phyloP scores from a whole-genome alignment of 2,888 invertebrate species.

The Troglohyphantes excavatus region DNA sequence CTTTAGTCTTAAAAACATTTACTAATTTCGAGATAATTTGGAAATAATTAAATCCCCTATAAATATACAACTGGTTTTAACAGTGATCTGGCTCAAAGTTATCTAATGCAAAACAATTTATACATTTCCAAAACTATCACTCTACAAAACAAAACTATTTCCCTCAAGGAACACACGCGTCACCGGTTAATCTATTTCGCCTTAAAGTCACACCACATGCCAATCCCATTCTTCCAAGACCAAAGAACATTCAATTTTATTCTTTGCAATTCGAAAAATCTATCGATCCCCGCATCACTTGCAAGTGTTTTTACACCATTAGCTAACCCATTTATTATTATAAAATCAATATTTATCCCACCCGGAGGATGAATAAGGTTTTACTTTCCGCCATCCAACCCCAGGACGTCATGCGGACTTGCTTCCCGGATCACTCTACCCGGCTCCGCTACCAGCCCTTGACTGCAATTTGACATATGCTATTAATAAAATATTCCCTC shows the following conservation, averaged over 20 bases:
- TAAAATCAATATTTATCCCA: conserved; percentile 70
- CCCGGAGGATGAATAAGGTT: conserved; percentile 60
- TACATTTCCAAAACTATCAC: too few species aligned
- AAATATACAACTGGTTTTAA: too few species aligned
- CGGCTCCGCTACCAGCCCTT: conserved; percentile 71
- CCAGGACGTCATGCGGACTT: conserved; percentile 41
- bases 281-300: conserved; percentile 56
- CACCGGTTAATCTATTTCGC: neutral
- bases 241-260: neutral
- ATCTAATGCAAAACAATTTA: too few species aligned
- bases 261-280: conserved; percentile 44
- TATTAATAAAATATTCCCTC: conserved; percentile 77
- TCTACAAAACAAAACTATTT: too few species aligned
- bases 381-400: conserved; percentile 35
- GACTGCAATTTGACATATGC: conserved; percentile 76
- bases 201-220: neutral
- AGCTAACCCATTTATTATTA: conserved; percentile 69
- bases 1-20: too few species aligned
- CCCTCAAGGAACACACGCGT: too few species aligned
- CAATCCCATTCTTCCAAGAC: neutral
- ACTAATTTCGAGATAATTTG: too few species aligned
- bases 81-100: too few species aligned
- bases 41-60: too few species aligned
- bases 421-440: conserved; percentile 48
- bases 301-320: conserved; percentile 63